Percentiles rank a stretch among this genome's conserved stretches.
phyloP scores from a whole-genome alignment of 2,888 invertebrate species.

The Sminthurinus aureus region DNA sequence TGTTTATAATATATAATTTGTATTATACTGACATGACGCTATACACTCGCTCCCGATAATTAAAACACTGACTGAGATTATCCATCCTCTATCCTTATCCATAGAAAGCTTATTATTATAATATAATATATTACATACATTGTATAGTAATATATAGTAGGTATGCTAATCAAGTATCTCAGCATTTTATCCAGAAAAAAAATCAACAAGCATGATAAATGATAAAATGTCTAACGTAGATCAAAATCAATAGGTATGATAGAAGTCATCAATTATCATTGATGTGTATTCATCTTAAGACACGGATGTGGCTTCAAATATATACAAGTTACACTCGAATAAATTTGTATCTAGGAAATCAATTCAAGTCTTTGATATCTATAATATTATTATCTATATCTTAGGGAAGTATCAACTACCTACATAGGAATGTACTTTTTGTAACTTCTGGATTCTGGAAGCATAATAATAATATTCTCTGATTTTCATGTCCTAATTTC shows the following conservation, averaged over 20 bases:
- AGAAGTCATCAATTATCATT: too few species aligned
- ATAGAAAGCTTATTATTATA: not conserved
- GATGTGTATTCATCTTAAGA: not conserved
- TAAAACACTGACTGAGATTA: too few species aligned
- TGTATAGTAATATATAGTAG: not conserved
- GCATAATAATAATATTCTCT: not conserved
- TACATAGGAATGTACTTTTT: not conserved
- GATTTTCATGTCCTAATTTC: slow-evolving; percentile 32
- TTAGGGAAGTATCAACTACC: not conserved
- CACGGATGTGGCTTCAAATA: not conserved
- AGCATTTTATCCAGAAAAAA: not conserved
- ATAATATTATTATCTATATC: too few species aligned
- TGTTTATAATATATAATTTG: not conserved
- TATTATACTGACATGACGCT: too few species aligned
- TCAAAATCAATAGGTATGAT: not conserved
- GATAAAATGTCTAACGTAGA: too few species aligned
- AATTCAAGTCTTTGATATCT: not conserved
- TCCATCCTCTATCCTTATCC: too few species aligned
- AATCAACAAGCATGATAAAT: too few species aligned
- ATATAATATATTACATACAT: too few species aligned
- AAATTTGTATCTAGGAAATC: not conserved
- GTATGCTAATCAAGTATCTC: not conserved
- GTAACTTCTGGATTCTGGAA: not conserved
- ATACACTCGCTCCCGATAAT: too few species aligned
- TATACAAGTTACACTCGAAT: not conserved